These are phyloP conservation scores for Anolis sagrei DNA, from an alignment of 2,113 vertebrate species.

Conservation along the genomic window DNA sequence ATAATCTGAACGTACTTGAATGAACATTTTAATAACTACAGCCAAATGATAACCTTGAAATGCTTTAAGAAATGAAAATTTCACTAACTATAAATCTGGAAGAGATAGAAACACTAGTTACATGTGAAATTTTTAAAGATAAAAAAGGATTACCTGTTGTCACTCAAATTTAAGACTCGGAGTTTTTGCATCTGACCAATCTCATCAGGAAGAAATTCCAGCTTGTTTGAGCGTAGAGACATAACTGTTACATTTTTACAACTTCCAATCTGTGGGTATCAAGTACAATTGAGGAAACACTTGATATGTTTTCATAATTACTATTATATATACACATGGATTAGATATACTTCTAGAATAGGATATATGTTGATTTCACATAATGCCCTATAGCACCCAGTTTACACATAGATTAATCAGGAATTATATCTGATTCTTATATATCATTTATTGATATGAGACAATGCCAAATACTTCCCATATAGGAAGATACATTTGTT, in stretches of 20 bases:
- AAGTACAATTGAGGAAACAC: slow-evolving; percentile 24
- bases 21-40: too few species aligned
- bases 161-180: slow-evolving; percentile 94
- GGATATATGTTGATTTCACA: neutral
- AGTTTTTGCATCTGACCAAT: slow-evolving; percentile 99
- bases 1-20: neutral
- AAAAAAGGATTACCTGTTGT: slow-evolving; percentile 88
- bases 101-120: slow-evolving; percentile 2
- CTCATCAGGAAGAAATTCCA: slow-evolving; percentile 97
- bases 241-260: slow-evolving; percentile 98
- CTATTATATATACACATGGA: neutral
- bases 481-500: neutral
- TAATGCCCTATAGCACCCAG: neutral
- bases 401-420: neutral
- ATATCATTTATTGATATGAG: neutral
- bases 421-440: neutral
- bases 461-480: neutral
- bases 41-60: neutral
- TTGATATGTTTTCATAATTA: neutral
- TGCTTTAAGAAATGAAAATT: neutral
- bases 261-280: slow-evolving; percentile 88
- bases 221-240: slow-evolving; percentile 97
- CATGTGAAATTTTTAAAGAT: neutral
- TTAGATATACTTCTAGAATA: slow-evolving; percentile 3
- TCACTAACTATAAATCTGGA: neutral